Percentiles rank a stretch among this genome's conserved stretches.
These are phyloP conservation scores for Eretmocerus hayati DNA, from an alignment of 2,888 invertebrate genomes.

Conservation along the genomic window DNA sequence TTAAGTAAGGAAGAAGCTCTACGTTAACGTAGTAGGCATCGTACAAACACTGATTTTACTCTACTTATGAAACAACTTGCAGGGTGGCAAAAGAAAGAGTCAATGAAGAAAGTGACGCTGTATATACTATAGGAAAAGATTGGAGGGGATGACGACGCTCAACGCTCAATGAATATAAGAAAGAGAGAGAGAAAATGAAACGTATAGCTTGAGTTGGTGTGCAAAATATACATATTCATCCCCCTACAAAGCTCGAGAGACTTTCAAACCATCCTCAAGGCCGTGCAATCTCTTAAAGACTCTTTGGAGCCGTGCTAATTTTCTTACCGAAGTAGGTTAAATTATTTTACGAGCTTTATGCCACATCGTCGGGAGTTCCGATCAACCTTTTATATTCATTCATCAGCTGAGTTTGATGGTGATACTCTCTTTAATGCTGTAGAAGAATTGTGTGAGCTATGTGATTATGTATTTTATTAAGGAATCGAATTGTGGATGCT, in stretches of 20 bases:
- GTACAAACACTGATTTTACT: too few species aligned
- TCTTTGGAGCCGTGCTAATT: slow-evolving; percentile 45
- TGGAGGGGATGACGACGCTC: slow-evolving; percentile 22
- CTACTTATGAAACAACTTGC: too few species aligned
- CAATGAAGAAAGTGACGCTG: slow-evolving; percentile 44
- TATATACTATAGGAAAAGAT: slow-evolving; percentile 26
- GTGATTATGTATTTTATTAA: too few species aligned
- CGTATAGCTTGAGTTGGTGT: too few species aligned
- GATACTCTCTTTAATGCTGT: too few species aligned
- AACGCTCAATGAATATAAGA: slow-evolving; percentile 45
- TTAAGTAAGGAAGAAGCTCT: slow-evolving; percentile 26
- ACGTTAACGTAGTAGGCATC: slow-evolving; percentile 45
- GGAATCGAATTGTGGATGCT: too few species aligned
- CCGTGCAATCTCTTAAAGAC: slow-evolving; percentile 42
- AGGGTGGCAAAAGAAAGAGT: slow-evolving; percentile 49
- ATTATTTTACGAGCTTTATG: slow-evolving; percentile 39
- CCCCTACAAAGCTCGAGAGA: too few species aligned
- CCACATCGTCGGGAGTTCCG: not conserved
- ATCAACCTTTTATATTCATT: too few species aligned
- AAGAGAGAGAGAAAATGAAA: slow-evolving; percentile 23
- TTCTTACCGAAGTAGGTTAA: slow-evolving; percentile 44
- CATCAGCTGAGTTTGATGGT: too few species aligned
- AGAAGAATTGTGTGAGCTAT: too few species aligned
- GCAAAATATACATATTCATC: too few species aligned
- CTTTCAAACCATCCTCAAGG: too few species aligned